Conservation (phyloP, 2,113 vertebrate genomes). For the Tetrao urogallus region DNA sequence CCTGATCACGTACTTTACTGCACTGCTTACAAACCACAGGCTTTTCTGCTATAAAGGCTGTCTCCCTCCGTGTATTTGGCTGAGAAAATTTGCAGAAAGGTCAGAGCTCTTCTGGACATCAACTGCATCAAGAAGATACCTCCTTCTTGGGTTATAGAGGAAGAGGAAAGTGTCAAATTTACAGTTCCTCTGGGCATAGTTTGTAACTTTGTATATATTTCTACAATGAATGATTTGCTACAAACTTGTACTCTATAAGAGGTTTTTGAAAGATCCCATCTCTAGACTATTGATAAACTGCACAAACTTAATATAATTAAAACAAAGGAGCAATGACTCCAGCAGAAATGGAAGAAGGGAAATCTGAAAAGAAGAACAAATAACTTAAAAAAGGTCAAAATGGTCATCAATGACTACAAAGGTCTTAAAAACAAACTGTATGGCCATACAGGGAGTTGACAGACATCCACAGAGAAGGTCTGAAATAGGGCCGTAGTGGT, state of each 20-base stretch:
- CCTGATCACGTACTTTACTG: neutral
- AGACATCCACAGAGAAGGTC: neutral
- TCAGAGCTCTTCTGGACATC: neutral
- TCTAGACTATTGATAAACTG: neutral
- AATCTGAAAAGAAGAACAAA: neutral
- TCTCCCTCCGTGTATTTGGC: neutral
- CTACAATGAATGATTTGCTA: neutral
- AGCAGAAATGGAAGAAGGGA: neutral
- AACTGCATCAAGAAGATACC: neutral
- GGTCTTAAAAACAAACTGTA: neutral
- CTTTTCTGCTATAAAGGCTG: neutral
- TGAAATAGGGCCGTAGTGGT: neutral
- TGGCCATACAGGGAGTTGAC: neutral
- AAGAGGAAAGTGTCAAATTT: neutral
- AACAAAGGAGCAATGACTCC: neutral
- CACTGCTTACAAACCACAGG: neutral
- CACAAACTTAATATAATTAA: slow-evolving; percentile 10
- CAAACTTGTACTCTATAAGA: neutral
- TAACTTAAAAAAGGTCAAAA: neutral
- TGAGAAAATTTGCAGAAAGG: neutral
- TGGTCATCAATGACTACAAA: neutral
- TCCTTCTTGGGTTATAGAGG: neutral
- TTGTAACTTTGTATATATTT: neutral
- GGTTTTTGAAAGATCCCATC: neutral
- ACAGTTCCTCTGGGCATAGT: neutral